These are phyloP conservation scores for Mus spicilegus DNA, from an alignment of 2,113 vertebrate genomes.

Conservation along the genomic window DNA sequence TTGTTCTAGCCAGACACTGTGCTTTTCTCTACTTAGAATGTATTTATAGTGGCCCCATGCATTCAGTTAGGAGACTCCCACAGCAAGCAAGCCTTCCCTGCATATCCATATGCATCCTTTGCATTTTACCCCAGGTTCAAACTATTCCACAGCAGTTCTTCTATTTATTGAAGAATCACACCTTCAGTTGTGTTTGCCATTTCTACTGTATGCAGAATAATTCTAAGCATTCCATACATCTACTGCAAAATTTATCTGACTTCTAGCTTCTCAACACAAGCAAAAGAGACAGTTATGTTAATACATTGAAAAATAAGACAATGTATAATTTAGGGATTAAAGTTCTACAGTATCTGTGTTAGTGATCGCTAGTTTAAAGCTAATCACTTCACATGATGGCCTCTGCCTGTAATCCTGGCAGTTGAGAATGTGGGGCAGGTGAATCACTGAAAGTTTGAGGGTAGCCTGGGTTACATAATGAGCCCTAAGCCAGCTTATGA, in stretches of 20 bases:
- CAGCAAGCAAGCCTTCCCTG: not conserved
- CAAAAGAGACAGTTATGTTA: not conserved
- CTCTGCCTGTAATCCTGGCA: not conserved
- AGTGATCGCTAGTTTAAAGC: slow-evolving; percentile 5
- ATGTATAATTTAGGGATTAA: not conserved
- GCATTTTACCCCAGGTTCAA: not conserved
- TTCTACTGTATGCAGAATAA: not conserved
- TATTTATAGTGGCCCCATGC: not conserved
- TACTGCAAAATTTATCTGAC: not conserved
- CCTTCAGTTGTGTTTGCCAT: not conserved
- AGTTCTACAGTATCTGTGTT: not conserved
- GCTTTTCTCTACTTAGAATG: not conserved
- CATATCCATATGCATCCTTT: not conserved
- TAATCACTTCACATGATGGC: not conserved
- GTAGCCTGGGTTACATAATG: not conserved
- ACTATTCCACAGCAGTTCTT: not conserved
- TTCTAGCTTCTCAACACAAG: not conserved
- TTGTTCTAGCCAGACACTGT: not conserved
- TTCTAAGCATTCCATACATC: not conserved
- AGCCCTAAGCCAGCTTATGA: not conserved
- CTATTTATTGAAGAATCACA: not conserved
- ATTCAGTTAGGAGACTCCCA: not conserved
- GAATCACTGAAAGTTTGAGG: not conserved
- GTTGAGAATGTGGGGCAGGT: not conserved
- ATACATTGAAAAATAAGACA: not conserved